phyloP scores from a whole-genome alignment of 2,113 vertebrate genomes.

The Alectura lathami region DNA sequence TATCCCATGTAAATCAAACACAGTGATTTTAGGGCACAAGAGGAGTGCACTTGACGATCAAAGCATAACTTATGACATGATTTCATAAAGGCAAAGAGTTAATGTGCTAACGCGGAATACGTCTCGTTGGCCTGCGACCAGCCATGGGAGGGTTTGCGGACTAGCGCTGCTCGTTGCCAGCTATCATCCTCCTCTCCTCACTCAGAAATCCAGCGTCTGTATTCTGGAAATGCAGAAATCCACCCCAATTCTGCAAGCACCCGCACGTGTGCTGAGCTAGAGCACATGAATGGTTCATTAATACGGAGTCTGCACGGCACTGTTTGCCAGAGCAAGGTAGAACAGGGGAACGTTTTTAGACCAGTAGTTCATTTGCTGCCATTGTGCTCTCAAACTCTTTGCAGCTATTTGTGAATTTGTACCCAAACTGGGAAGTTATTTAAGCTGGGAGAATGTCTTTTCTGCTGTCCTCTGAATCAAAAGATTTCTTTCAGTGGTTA shows the following conservation, averaged over 20 bases:
- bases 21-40: background rate
- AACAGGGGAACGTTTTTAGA: background rate
- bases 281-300: rapidly evolving
- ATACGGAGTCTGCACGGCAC: too few species aligned
- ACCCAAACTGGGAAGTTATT: background rate
- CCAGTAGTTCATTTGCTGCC: background rate
- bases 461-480: background rate
- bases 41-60: background rate
- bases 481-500: background rate
- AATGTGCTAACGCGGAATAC: background rate
- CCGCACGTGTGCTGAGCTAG: background rate
- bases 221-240: background rate
- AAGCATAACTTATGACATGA: background rate
- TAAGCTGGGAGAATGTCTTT: background rate
- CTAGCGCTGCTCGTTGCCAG: background rate
- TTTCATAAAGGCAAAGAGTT: background rate
- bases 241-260: background rate
- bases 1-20: background rate
- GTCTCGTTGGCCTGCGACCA: background rate
- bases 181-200: background rate
- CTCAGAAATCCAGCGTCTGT: background rate
- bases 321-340: background rate
- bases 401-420: background rate
- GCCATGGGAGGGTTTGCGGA: background rate
- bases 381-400: background rate